Conservation (phyloP, 2,888 invertebrate species). For the Netelia inedita region DNA sequence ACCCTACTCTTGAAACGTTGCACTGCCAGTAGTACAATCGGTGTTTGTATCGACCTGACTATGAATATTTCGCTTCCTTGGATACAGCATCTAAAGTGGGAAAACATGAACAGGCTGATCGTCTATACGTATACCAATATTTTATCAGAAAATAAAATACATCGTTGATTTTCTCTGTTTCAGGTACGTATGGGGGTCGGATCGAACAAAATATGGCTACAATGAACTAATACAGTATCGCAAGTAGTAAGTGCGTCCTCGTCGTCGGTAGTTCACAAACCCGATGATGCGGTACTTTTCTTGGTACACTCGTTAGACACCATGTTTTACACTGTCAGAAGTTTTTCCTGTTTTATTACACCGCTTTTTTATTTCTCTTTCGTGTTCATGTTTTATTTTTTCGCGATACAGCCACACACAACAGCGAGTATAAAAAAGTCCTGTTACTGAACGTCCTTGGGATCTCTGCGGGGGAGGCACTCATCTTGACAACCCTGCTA, state of each 20-base stretch:
- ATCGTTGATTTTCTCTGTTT: conserved; percentile 69
- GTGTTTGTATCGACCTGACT: conserved; percentile 12
- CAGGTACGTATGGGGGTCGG: conserved; percentile 72
- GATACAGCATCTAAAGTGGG: not conserved
- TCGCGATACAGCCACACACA: not conserved
- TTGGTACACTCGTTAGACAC: conserved; percentile 13
- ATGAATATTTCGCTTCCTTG: not conserved
- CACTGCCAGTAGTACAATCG: conserved; percentile 31
- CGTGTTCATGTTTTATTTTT: not conserved
- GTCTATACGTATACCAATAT: not conserved
- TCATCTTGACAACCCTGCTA: conserved; percentile 21
- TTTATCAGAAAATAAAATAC: not conserved
- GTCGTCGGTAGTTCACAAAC: conserved; percentile 2
- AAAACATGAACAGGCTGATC: not conserved
- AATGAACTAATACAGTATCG: not conserved
- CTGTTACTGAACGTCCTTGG: not conserved
- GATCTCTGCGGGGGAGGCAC: not conserved
- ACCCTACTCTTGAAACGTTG: not conserved
- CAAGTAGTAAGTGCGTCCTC: conserved; percentile 47
- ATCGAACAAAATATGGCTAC: conserved; percentile 16
- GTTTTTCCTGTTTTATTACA: not conserved
- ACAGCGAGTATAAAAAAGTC: not conserved
- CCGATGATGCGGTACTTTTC: conserved; percentile 15
- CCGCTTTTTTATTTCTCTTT: conserved; percentile 25
- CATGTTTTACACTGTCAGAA: not conserved